These are phyloP conservation scores for Bergia puertoricense DNA, from an alignment of 92 coral and sea anemone genomes.

Conservation along the genomic window DNA sequence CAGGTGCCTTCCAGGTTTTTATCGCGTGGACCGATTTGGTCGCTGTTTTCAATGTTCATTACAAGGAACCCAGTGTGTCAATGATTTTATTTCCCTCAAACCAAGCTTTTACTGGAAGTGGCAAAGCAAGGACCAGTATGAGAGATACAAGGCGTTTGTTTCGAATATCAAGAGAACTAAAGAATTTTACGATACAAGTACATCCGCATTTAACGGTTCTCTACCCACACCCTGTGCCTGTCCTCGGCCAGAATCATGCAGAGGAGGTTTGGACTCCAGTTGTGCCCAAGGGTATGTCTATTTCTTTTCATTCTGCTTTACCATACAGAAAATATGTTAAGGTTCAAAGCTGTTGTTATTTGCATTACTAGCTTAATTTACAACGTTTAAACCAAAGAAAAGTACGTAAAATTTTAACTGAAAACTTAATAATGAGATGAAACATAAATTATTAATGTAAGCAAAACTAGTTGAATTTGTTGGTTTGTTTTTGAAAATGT, in stretches of 20 bases:
- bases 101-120: not conserved
- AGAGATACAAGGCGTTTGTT: not conserved
- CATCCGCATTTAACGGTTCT: not conserved
- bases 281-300: not conserved
- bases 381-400: too few species aligned
- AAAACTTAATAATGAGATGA: too few species aligned
- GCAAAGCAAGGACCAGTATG: not conserved
- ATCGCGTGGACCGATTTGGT: slow-evolving; percentile 59
- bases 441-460: too few species aligned
- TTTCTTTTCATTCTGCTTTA: too few species aligned
- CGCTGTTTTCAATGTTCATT: slow-evolving; percentile 42
- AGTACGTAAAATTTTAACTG: too few species aligned
- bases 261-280: not conserved
- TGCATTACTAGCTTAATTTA: too few species aligned
- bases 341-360: too few species aligned
- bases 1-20: slow-evolving; percentile 49
- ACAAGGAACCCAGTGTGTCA: slow-evolving; percentile 12
- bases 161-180: not conserved
- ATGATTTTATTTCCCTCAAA: not conserved
- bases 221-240: not conserved
- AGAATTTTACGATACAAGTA: not conserved
- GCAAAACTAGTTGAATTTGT: too few species aligned
- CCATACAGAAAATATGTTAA: too few species aligned
- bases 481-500: too few species aligned
- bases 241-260: slow-evolving; percentile 6